Base-by-base conservation (phyloP, 2,797 vertebrate species). In the Lacerta viridis region DNA sequence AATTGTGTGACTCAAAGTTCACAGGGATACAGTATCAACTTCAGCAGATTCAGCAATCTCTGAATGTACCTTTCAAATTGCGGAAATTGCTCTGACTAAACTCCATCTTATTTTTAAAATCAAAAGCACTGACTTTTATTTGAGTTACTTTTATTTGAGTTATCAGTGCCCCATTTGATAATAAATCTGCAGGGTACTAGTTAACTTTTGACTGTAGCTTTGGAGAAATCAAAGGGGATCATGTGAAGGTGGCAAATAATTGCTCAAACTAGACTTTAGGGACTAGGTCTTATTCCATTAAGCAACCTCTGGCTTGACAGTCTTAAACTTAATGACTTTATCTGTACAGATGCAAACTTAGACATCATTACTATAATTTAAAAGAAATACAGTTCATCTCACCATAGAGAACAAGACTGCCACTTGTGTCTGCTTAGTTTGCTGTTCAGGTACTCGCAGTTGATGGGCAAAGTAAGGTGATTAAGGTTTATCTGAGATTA, bases 21-120 rank as follows among this genome's bases (percentile, higher is more conserved):
- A 75, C 33, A 64, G 79, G 33, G 69, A 1, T 55, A 33, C 33
- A 33, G 33, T 33, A 25, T 83, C 41, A 66, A 46, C 23, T 39
- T 25, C n/a, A 82, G 5, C 25, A 66, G 29, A 68, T 68, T 83
- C 18, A 77, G 41, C 33, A 76, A 33, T 36, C 20, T 36, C 20
- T 74, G 25, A 55, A 27, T 29, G n/a, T 68, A 41, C 18, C 41
- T 83, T 77, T 27, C 72, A 71, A 18, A 71, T n/a, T 86, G 41
- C 41, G 9, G 61, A 83, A 69, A 25, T 50, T 69, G n/a, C 17
- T 50, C 33, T n/a, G 18, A 41, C n/a, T 59, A 78, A 83, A 78
- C 29, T 39, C 20, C 17, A 83, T 61, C 46, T 41, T 95, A 94
- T 92, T 96, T 97, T 93, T 93, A 96, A 95, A 96, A 92, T 90